Percentiles rank a stretch among this genome's conserved stretches.
phyloP scores from a whole-genome alignment of 1,140 invertebrate species.

The Halesus radiatus region DNA sequence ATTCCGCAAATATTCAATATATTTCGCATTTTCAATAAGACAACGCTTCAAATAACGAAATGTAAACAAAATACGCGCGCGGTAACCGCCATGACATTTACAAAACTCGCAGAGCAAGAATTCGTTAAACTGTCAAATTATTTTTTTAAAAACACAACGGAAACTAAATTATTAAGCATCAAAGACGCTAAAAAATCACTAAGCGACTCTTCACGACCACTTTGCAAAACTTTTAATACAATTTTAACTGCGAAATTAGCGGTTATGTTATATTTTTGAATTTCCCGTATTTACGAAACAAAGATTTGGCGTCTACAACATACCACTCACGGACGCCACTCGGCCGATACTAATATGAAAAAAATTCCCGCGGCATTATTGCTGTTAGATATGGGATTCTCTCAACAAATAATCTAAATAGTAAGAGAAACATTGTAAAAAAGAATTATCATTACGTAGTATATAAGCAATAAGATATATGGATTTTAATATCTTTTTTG shows the following conservation, averaged over 20 bases:
- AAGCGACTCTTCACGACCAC: background rate
- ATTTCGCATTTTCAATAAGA: background rate
- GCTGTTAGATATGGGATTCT: slow-evolving; percentile 24
- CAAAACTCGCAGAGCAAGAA: slow-evolving; percentile 7
- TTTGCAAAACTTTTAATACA: too few relatives aligned
- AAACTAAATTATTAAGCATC: background rate
- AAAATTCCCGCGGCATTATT: slow-evolving; percentile 42
- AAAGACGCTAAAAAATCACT: slow-evolving; percentile 9
- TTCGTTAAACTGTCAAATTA: slow-evolving; percentile 37
- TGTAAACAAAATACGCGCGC: slow-evolving; percentile 34
- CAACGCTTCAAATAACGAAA: background rate
- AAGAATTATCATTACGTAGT: too few relatives aligned
- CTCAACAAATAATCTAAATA: background rate
- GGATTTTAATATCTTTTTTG: too few relatives aligned
- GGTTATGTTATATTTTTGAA: too few relatives aligned
- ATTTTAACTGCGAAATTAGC: too few relatives aligned
- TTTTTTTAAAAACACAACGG: background rate
- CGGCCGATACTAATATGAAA: slow-evolving; percentile 16
- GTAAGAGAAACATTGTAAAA: background rate
- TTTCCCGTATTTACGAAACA: background rate
- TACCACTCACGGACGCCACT: slow-evolving; percentile 7
- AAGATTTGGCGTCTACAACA: background rate
- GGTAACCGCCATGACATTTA: slow-evolving; percentile 19
- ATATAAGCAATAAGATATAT: too few relatives aligned
- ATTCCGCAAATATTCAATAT: background rate